These are phyloP conservation scores for Scrobipalpa costella DNA, from an alignment of 2,888 invertebrate species.

Conservation along the genomic window DNA sequence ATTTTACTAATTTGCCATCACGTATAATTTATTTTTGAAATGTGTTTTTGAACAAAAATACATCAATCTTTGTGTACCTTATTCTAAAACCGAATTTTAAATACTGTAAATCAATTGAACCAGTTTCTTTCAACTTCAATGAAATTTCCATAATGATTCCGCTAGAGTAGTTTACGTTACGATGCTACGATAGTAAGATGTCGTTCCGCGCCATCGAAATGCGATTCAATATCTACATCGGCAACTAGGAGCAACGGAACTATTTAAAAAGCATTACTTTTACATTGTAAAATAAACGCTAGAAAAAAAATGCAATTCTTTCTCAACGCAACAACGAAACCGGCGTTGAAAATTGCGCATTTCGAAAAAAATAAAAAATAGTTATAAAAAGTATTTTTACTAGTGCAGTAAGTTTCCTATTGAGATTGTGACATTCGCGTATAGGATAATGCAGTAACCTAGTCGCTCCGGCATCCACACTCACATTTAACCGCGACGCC, in stretches of 20 bases:
- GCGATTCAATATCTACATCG: neutral
- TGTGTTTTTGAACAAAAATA: too few species aligned
- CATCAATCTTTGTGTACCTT: too few species aligned
- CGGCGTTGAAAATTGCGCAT: neutral
- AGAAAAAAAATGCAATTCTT: conserved; percentile 9
- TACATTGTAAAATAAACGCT: conserved; percentile 19
- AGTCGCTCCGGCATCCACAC: neutral
- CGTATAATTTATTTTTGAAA: too few species aligned
- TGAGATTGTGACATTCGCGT: conserved; percentile 18
- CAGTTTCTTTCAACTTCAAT: too few species aligned
- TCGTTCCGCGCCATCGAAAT: neutral
- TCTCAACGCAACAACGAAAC: neutral
- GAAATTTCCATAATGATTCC: too few species aligned
- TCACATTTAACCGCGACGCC: neutral
- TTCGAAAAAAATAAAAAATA: conserved; percentile 1
- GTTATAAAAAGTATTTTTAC: conserved; percentile 1
- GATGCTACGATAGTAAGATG: too few species aligned
- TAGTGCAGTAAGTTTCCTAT: neutral
- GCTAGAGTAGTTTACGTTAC: too few species aligned
- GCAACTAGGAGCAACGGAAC: conserved; percentile 15
- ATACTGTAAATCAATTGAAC: too few species aligned
- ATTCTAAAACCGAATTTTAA: too few species aligned
- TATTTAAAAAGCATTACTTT: conserved; percentile 16
- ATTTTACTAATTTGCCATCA: too few species aligned
- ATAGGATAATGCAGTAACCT: neutral